Conservation (phyloP, 2,888 invertebrate species). For the Agonopterix subpropinquella region DNA sequence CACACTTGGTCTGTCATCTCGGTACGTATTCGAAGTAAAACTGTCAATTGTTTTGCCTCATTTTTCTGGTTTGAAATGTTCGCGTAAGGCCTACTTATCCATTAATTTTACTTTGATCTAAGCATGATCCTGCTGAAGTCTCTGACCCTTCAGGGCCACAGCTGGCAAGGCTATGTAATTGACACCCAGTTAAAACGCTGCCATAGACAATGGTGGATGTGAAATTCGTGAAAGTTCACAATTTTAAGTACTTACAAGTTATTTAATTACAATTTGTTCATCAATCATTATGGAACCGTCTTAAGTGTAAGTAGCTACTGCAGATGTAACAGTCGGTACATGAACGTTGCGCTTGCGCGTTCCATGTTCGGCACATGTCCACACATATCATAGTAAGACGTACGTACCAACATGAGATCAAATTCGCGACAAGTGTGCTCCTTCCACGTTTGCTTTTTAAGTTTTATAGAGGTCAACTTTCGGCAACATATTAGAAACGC, state of each 20-base stretch:
- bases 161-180: slow-evolving; percentile 67
- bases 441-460: slow-evolving; percentile 9
- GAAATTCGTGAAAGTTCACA: slow-evolving; percentile 52
- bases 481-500: background rate
- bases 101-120: too few relatives aligned
- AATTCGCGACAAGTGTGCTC: slow-evolving; percentile 26
- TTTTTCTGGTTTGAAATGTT: too few relatives aligned
- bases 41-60: too few relatives aligned
- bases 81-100: too few relatives aligned
- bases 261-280: slow-evolving; percentile 40
- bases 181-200: slow-evolving; percentile 50
- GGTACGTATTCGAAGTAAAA: too few relatives aligned
- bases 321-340: slow-evolving; percentile 3
- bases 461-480: background rate
- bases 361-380: slow-evolving; percentile 50
- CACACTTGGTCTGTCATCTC: too few relatives aligned
- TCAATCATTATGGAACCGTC: slow-evolving; percentile 13
- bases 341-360: slow-evolving; percentile 18
- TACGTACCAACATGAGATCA: slow-evolving; percentile 25
- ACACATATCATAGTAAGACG: slow-evolving; percentile 39
- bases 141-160: slow-evolving; percentile 48
- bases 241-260: slow-evolving; percentile 47
- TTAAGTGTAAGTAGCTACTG: background rate
- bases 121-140: slow-evolving; percentile 38
- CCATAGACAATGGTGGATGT: slow-evolving; percentile 39